phyloP scores from a whole-genome alignment of 2,888 invertebrate genomes.

The Luffia ferchaultella region DNA sequence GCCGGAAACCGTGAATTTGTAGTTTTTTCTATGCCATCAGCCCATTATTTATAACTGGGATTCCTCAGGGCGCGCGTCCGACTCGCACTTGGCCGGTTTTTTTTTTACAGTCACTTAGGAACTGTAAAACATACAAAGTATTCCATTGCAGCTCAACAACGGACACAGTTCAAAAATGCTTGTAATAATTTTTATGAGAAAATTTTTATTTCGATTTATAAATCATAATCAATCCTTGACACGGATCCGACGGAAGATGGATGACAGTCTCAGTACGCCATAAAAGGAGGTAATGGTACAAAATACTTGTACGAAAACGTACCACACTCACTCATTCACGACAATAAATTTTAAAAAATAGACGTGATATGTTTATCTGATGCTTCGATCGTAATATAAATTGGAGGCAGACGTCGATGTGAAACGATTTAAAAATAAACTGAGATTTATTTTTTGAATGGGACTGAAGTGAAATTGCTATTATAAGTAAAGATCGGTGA shows the following conservation, averaged over 20 bases:
- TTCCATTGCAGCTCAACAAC: no score
- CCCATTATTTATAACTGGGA: no score
- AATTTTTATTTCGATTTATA: slow-evolving; percentile 13
- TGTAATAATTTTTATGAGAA: no score
- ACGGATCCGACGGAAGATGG: slow-evolving; percentile 20
- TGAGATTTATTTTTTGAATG: background rate
- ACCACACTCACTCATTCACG: no score
- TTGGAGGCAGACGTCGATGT: background rate
- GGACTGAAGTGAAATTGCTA: background rate
- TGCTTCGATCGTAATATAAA: background rate
- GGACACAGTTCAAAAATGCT: no score
- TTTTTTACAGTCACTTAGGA: no score
- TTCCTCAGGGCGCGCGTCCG: no score
- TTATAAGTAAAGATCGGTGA: no score
- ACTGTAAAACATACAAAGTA: no score
- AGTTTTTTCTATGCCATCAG: no score
- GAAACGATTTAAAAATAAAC: background rate
- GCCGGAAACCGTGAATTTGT: no score
- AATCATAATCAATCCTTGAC: slow-evolving; percentile 12
- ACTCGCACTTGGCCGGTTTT: no score
- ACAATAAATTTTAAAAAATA: background rate
- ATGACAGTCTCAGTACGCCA: slow-evolving; percentile 8
- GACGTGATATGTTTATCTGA: background rate
- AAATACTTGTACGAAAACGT: background rate
- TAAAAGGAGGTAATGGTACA: slow-evolving; percentile 4